Percentiles rank a stretch among this genome's conserved stretches.
Evolutionary conservation across 2,113 vertebrate genomes (phyloP).

Genomic region (Camelus dromedarius): DNA sequence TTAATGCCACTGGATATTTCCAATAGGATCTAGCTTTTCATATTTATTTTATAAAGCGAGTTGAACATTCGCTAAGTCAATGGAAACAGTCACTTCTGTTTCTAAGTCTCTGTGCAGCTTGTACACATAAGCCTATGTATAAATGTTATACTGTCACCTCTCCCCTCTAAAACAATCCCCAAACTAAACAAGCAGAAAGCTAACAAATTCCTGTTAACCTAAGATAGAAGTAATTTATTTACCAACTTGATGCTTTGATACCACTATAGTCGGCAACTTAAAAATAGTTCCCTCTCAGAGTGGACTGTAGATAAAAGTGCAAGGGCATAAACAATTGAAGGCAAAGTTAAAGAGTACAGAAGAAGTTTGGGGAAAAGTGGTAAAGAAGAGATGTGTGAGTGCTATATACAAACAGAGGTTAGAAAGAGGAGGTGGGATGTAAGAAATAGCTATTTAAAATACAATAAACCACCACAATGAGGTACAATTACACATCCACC

Average conservation of each 20-base stretch:
- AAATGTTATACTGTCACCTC: not conserved
- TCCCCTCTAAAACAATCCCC: not conserved
- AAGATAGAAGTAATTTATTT: constrained; percentile 55
- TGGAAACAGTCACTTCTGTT: constrained; percentile 12
- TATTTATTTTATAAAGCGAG: constrained; percentile 40
- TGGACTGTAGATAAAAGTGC: constrained; percentile 7
- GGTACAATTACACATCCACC: not conserved
- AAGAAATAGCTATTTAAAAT: not conserved
- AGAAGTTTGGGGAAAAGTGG: not conserved
- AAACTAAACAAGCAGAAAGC: constrained; percentile 41
- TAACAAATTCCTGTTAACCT: constrained; percentile 55
- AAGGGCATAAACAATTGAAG: constrained; percentile 6
- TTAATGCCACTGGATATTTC: constrained; percentile 26
- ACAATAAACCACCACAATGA: not conserved
- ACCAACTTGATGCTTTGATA: constrained; percentile 35
- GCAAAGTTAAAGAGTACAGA: constrained; percentile 11
- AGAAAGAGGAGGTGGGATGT: not conserved
- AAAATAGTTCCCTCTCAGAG: not conserved
- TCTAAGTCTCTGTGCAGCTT: not conserved
- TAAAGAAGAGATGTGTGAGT: not conserved
- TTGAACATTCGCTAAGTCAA: not conserved
- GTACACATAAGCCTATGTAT: not conserved
- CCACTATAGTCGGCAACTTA: constrained; percentile 37
- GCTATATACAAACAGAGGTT: not conserved
- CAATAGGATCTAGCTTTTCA: not conserved